phyloP scores from a whole-genome alignment of 2,113 vertebrate species.

The Tragelaphus strepsiceros region DNA sequence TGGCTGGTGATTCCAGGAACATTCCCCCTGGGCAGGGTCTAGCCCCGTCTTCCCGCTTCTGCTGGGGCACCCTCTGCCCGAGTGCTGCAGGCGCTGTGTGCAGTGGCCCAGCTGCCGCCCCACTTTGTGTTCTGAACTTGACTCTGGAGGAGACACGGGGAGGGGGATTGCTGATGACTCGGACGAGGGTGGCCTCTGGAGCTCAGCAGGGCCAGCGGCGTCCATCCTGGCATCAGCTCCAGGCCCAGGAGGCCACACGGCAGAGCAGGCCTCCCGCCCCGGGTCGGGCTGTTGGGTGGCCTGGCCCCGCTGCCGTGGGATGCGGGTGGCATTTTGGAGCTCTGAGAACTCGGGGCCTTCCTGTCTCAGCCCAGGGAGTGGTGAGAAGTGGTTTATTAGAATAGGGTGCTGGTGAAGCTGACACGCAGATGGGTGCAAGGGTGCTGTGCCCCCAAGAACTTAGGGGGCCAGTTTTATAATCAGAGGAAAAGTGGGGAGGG shows the following conservation, averaged over 20 bases:
- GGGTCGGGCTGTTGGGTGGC: background rate
- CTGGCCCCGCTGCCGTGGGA: accelerated
- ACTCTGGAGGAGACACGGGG: background rate
- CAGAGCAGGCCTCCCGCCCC: background rate
- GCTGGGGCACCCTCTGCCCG: too few species aligned
- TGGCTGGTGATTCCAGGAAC: background rate
- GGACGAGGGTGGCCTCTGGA: background rate
- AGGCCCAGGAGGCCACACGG: background rate
- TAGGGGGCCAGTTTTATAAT: background rate
- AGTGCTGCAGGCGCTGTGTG: background rate
- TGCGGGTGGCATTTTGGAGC: background rate
- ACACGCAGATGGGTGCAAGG: accelerated
- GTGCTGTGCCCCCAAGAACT: background rate
- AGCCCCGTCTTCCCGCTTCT: background rate
- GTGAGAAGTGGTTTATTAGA: background rate
- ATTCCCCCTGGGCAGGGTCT: accelerated
- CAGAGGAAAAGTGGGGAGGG: background rate
- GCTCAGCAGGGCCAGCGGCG: background rate
- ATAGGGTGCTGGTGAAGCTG: background rate
- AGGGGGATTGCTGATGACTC: background rate
- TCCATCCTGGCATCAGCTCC: accelerated
- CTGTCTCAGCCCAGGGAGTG: background rate
- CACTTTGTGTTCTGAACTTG: background rate
- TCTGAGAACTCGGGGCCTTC: background rate
- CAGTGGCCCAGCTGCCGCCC: accelerated